Evolutionary conservation across 2,797 vertebrate species (phyloP).

Genomic region (Argyrosomus regius): DNA sequence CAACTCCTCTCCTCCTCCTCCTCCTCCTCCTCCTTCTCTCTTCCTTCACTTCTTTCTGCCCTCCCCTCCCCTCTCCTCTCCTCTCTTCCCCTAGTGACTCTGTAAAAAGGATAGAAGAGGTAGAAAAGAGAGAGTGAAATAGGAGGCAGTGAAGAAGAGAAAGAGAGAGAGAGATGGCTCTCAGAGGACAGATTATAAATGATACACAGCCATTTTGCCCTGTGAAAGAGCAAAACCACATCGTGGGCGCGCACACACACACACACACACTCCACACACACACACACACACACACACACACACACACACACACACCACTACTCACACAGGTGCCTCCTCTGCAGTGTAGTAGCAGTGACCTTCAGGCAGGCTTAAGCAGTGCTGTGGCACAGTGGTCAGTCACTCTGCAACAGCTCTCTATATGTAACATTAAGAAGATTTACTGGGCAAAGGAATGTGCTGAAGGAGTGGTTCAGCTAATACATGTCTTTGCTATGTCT

Average conservation of each 20-base stretch:
- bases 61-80: conserved; percentile 41
- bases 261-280: conserved; percentile 26
- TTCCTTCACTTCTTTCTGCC: conserved; percentile 36
- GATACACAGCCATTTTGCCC: conserved; percentile 78
- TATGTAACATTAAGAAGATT: conserved; percentile 48
- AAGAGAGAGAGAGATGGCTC: conserved; percentile 58
- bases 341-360: conserved; percentile 68
- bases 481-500: not conserved
- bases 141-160: conserved; percentile 47
- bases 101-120: conserved; percentile 68
- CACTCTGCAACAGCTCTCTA: conserved; percentile 33
- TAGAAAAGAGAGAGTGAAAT: conserved; percentile 66
- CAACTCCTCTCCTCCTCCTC: conserved; percentile 53
- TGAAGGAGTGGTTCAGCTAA: conserved; percentile 13
- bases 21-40: not conserved
- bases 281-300: conserved; percentile 28
- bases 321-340: conserved; percentile 68
- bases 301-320: conserved; percentile 31
- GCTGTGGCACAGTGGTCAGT: conserved; percentile 47
- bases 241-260: conserved; percentile 14
- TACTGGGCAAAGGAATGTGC: conserved; percentile 19
- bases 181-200: conserved; percentile 84
- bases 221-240: conserved; percentile 59
- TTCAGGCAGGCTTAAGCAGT: conserved; percentile 61
- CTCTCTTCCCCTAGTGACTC: conserved; percentile 66